Evolutionary conservation across 2,888 invertebrate species (phyloP), one percentile per base, ranked within the genome.

Genomic region (Drosophila fulvimacula): DNA sequence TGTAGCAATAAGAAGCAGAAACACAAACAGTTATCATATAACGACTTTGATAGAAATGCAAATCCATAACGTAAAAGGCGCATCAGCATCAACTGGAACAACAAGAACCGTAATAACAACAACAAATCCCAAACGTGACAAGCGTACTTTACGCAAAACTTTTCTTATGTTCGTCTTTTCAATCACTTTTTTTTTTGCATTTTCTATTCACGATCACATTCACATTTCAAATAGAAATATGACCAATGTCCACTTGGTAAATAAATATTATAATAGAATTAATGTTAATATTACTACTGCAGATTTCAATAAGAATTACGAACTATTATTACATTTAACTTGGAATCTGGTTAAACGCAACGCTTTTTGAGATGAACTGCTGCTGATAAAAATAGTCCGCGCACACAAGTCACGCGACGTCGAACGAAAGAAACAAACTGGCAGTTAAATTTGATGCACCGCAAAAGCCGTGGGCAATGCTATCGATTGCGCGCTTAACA

Each of bases 371-470:
- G 68, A 48, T 42, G 19, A 53, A 63, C 21, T 51, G 4, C 53
- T 51, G 39, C 62, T 30, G 52, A 46, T 53, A 62, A 59, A 64
- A 67, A 62, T 42, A 42, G 24, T 66, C 65, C 77, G 76, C 66
- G 60, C 59, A 63, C 51, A 56, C 51, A 61, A 63, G 30, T 53
- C 73, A 51, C 62, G 66, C 73, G 69, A 73, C 73, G 58, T 27
- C 60, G 57, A 67, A 73, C 42, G 68, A 55, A 39, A 59, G 46
- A 69, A 59, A 64, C 57, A 73, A 76, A 78, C 78, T 69, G 65
- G 60, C 73, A 52, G 69, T 73, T 65, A 73, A 59, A 75, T 63
- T 66, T 60, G 39, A 34, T 58, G 61, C 63, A 58, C 56, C 34
- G 46, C 67, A 56, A 21, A 59, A 46, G 30, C 27, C 56, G 55